Base-by-base conservation (phyloP, 2,888 invertebrate species). In the Tiphia femorata region DNA sequence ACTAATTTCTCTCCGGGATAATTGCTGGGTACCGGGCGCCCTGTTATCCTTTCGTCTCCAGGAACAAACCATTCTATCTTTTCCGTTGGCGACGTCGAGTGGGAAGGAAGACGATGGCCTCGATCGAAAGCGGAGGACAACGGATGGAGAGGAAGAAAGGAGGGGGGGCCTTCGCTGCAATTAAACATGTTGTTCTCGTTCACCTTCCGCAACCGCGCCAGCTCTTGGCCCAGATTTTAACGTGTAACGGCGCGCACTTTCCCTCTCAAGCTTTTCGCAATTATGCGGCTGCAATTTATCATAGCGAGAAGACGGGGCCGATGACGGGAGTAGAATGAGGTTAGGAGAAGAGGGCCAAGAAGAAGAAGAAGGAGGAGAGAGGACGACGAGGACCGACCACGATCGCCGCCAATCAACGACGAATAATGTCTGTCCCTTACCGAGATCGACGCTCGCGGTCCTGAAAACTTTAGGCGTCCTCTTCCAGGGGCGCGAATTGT, bases 131-230 rank as follows among this genome's bases (percentile, higher is more conserved):
- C n/a, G n/a, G n/a, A n/a, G n/a, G n/a, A n/a, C n/a, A n/a, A n/a
- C n/a, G n/a, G 41, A 41, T 1, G 21, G 41, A 41, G 14, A 23
- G 23, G 12, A 8, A 21, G 21, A 21, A 23, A 33, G 46, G 17
- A 35, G 43, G 37, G 48, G 51, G 29, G 44, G 6, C n/a, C n/a
- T n/a, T n/a, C n/a, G n/a, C n/a, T 35, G 64, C 61, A 71, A 70
- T 70, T 71, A 70, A 70, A 71, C 60, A 71, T 61, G 61, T 61
- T 57, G 49, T 58, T 51, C 41, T 54, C 19, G 63, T 58, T 44
- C 54, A 50, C 25, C 25, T 35, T 41, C 50, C 27, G 48, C 35
- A 43, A 57, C 49, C 46, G 16, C 27, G 20, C n/a, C n/a, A n/a
- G 52, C 56, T 21, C 64, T 58, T 71, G 62, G 64, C 62, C 70